These are phyloP conservation scores for Erythrolamprus reginae DNA, from an alignment of 2,113 vertebrate species.

Conservation along the genomic window DNA sequence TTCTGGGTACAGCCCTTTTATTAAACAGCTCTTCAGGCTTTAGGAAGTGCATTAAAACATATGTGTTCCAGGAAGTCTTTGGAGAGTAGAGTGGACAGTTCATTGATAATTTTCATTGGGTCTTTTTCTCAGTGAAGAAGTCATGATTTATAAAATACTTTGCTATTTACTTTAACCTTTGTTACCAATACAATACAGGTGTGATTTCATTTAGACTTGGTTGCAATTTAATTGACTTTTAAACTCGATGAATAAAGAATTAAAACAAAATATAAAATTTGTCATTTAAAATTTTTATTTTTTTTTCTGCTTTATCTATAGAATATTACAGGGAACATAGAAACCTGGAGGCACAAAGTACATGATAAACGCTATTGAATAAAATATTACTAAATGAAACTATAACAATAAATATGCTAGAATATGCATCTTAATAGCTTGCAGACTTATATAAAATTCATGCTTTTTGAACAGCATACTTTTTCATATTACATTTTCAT, in stretches of 20 bases:
- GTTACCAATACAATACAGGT: neutral
- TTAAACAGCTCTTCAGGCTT: neutral
- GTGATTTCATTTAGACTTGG: neutral
- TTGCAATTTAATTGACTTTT: neutral
- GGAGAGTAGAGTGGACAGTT: neutral
- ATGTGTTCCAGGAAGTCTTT: neutral
- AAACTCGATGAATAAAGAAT: neutral
- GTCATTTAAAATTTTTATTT: conserved; percentile 68
- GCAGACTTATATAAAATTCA: conserved; percentile 50
- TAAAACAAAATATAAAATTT: neutral
- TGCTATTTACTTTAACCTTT: neutral
- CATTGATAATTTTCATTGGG: neutral
- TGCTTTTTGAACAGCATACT: conserved; percentile 46
- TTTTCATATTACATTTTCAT: conserved; percentile 10
- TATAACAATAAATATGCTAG: conserved; percentile 43
- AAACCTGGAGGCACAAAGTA: conserved; percentile 64
- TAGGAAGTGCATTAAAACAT: neutral
- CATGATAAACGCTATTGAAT: conserved; percentile 53
- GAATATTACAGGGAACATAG: conserved; percentile 62
- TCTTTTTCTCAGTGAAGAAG: neutral
- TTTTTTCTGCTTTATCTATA: conserved; percentile 31
- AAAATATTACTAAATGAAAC: conserved; percentile 59
- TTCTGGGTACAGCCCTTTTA: neutral
- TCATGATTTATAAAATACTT: neutral
- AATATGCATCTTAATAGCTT: conserved; percentile 33